Evolutionary conservation across 2,888 invertebrate genomes (phyloP).

Genomic region (Leptarthrus brevirostris): DNA sequence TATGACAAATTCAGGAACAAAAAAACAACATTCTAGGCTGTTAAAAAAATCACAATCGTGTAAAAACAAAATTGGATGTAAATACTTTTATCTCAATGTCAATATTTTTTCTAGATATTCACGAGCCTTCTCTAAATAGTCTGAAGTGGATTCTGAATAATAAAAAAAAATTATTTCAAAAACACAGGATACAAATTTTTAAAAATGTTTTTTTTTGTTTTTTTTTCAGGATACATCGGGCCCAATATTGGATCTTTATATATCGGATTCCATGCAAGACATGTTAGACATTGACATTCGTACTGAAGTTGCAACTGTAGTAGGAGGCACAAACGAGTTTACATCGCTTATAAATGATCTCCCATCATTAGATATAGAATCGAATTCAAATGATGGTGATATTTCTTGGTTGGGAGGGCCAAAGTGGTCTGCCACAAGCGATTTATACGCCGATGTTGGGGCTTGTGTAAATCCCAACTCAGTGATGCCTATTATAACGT

Average conservation of each 20-base stretch:
- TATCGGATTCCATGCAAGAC: conserved; percentile 83
- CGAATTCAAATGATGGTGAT: conserved; percentile 60
- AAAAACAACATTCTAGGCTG: no score
- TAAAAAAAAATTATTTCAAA: no score
- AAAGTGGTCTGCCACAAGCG: no score
- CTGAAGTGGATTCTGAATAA: no score
- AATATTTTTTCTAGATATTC: no score
- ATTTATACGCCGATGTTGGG: conserved; percentile 81
- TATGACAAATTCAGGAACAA: no score
- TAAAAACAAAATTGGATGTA: no score
- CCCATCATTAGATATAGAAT: conserved; percentile 66
- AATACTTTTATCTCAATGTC: no score
- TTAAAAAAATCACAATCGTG: no score
- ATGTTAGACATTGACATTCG: conserved; percentile 92
- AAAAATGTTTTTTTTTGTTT: conserved; percentile 18
- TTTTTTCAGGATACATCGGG: conserved; percentile 70
- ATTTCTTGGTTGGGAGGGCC: conserved; percentile 60
- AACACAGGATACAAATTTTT: no score
- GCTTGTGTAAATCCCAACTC: conserved; percentile 77
- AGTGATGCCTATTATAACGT: no score
- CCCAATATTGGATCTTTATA: conserved; percentile 73
- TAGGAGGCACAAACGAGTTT: conserved; percentile 78
- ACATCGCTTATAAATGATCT: conserved; percentile 66
- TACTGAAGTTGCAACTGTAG: conserved; percentile 83
- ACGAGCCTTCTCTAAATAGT: no score